phyloP scores from a whole-genome alignment of 2,888 invertebrate species.

The Lasioglossum lativentre region DNA sequence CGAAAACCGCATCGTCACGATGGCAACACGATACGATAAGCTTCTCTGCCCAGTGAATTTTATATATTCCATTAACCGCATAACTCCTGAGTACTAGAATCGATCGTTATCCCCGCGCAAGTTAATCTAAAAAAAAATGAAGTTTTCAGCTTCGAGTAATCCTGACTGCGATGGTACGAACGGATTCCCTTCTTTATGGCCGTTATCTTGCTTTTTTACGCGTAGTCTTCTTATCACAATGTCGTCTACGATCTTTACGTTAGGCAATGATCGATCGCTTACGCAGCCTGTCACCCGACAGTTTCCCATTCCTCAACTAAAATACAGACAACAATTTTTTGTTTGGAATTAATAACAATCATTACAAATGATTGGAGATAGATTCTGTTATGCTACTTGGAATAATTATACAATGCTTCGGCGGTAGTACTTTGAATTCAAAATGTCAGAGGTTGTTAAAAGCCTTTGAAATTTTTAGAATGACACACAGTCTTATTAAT shows the following conservation, averaged over 20 bases:
- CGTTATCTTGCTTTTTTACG: neutral
- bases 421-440: neutral
- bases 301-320: neutral
- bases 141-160: slow-evolving; percentile 54
- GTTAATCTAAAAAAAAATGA: slow-evolving; percentile 64
- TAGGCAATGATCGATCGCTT: slow-evolving; percentile 28
- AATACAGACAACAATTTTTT: neutral
- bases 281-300: slow-evolving; percentile 14
- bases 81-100: slow-evolving; percentile 62
- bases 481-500: neutral
- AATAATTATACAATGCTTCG: neutral
- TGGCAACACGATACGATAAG: slow-evolving; percentile 42
- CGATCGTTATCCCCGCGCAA: slow-evolving; percentile 64
- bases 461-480: neutral
- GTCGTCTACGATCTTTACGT: slow-evolving; percentile 23
- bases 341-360: neutral
- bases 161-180: slow-evolving; percentile 18
- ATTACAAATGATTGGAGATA: neutral
- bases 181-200: slow-evolving; percentile 16
- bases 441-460: neutral
- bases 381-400: neutral
- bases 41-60: slow-evolving; percentile 70
- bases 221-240: slow-evolving; percentile 35
- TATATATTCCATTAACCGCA: slow-evolving; percentile 68
- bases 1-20: slow-evolving; percentile 38